A percentile compares a stretch with the other conserved stretches of the same genome.
These are phyloP conservation scores for Chiridota heheva DNA, from an alignment of 35 echinoderm and acorn worm genomes.

Conservation along the genomic window DNA sequence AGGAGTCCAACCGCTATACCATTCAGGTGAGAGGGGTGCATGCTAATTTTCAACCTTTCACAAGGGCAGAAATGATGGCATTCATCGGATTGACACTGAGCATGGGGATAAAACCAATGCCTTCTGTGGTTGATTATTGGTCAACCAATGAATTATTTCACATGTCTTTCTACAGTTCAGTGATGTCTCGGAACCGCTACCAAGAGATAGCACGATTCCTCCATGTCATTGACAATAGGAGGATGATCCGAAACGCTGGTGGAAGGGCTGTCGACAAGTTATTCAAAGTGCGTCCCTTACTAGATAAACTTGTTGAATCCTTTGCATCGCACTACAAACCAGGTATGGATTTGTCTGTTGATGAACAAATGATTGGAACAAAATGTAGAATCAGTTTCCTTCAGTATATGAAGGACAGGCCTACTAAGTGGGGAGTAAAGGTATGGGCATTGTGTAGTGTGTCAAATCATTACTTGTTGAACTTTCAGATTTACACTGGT, in stretches of 20 bases:
- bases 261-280: not conserved
- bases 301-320: not conserved
- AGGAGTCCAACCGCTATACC: not conserved
- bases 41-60: not conserved
- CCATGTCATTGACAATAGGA: not conserved
- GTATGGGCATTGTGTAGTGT: slow-evolving; percentile 5
- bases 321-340: not conserved
- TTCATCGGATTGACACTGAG: slow-evolving; percentile 15
- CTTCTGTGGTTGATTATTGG: not conserved
- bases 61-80: slow-evolving; percentile 9
- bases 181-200: slow-evolving; percentile 8
- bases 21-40: not conserved
- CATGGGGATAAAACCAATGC: not conserved
- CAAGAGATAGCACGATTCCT: not conserved
- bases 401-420: too few relatives aligned
- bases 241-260: not conserved
- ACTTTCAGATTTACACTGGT: not conserved
- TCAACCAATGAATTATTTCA: not conserved
- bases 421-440: slow-evolving; percentile 18
- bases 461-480: slow-evolving; percentile 8
- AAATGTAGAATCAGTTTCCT: slow-evolving; percentile 3
- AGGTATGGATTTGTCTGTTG: not conserved
- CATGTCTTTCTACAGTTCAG: not conserved
- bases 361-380: slow-evolving; percentile 9
- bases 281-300: slow-evolving; percentile 4